Evolutionary conservation across 2,797 vertebrate species (phyloP).

Genomic region (Amniataba percoides): DNA sequence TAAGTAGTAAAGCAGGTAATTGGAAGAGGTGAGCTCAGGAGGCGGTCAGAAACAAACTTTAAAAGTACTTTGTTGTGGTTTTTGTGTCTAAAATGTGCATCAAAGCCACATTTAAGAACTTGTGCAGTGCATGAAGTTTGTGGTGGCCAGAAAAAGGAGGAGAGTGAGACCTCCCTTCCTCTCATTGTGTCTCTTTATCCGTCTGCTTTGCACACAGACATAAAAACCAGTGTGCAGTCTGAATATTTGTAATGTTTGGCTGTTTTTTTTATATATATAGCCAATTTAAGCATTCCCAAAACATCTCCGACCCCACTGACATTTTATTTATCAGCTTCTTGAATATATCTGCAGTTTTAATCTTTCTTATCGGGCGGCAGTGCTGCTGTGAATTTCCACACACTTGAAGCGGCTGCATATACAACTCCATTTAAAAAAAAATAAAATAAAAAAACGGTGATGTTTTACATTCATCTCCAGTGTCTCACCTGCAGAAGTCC

Average conservation of each 20-base stretch:
- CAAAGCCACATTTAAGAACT: background rate
- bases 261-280: too few relatives aligned
- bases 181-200: too few relatives aligned
- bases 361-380: constrained; percentile 38
- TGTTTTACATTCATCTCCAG: constrained; percentile 41
- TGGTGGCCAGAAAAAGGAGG: background rate
- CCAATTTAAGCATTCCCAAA: constrained; percentile 33
- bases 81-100: background rate
- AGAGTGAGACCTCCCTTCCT: background rate
- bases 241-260: background rate
- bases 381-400: constrained; percentile 35
- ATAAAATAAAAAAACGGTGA: background rate
- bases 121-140: background rate
- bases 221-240: background rate
- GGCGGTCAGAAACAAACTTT: background rate
- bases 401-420: constrained; percentile 7
- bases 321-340: constrained; percentile 52
- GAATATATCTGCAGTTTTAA: constrained; percentile 48
- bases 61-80: background rate
- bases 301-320: constrained; percentile 38
- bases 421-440: background rate
- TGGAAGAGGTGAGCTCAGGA: background rate
- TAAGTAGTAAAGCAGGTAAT: background rate
- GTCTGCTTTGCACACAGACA: too few relatives aligned
- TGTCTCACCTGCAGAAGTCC: constrained; percentile 97